Evolutionary conservation across 2,888 invertebrate genomes (phyloP), one percentile per base, ranked within the genome.

Genomic region (Sinotaia quadrata): DNA sequence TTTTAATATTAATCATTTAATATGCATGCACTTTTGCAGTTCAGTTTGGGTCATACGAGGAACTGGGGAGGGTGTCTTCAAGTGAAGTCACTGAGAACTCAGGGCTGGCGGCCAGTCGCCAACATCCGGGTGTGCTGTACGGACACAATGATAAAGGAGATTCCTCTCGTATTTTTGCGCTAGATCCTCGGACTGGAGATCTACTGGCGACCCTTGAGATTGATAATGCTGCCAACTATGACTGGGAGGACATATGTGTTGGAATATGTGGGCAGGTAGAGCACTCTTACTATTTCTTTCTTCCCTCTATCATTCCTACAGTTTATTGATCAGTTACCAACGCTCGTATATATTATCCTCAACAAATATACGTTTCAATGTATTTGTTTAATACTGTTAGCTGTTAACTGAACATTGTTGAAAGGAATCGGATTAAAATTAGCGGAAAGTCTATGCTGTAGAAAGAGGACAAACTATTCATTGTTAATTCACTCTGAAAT

Each of bases 221-320:
- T n/a, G 51, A 27, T 4, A 67, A 67, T 1, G 74, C 67, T 0
- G 21, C 34, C 0, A 75, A 75, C 47, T 54, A 68, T 12, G 78
- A 79, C 67, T 77, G 74, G 74, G 79, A 79, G 52, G 78, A 78
- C 57, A 58, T 79, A 12, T 75, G 78, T 33, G 57, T 75, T 7
- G 79, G 77, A 0, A 68, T 68, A 12, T 79, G 79, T 51, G 51
- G 62, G 36, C 57, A 54, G 41, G 54, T 59, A 51, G 4, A n/a
- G n/a, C n/a, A n/a, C n/a, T n/a, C n/a, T n/a, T n/a, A n/a, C n/a
- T n/a, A n/a, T n/a, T n/a, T n/a, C n/a, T n/a, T n/a, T 54, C 34
- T 24, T 73, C 69, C 37, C 56, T 69, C 12, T 69, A n/a, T n/a
- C n/a, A n/a, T n/a, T n/a, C n/a, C n/a, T n/a, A n/a, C n/a, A n/a